phyloP scores from a whole-genome alignment of 2,888 invertebrate species.

The Phaedon cochleariae region DNA sequence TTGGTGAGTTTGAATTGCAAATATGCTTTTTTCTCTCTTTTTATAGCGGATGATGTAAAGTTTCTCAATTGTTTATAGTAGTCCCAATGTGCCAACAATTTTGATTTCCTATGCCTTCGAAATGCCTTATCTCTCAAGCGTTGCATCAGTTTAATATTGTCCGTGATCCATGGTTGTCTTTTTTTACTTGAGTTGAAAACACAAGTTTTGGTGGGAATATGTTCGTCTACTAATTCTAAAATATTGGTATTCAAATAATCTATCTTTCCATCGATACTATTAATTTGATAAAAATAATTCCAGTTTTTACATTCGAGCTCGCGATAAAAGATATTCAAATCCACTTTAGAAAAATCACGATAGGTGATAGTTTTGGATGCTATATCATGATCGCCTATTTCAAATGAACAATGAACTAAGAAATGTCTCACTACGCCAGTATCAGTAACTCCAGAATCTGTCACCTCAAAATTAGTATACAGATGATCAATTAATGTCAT shows the following conservation, averaged over 20 bases:
- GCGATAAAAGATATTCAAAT: background rate
- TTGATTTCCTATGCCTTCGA: background rate
- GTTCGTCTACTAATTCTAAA: background rate
- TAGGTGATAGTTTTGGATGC: background rate
- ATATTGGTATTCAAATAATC: slow-evolving; percentile 5
- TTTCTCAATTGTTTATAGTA: slow-evolving; percentile 3
- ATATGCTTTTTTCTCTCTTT: slow-evolving; percentile 7
- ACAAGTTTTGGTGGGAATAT: background rate
- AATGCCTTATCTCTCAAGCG: background rate
- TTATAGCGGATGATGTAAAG: background rate
- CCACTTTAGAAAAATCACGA: background rate
- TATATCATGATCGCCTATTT: background rate
- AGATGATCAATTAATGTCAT: slow-evolving; percentile 5
- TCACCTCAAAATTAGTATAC: slow-evolving; percentile 5
- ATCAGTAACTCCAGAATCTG: background rate
- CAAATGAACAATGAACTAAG: slow-evolving; percentile 9
- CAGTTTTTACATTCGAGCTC: background rate
- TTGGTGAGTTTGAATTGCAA: slow-evolving; percentile 1
- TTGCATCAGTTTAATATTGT: slow-evolving; percentile 10
- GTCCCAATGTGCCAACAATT: background rate
- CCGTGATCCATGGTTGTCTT: slow-evolving; percentile 8
- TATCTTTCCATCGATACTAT: background rate
- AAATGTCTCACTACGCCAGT: background rate
- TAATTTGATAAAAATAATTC: background rate
- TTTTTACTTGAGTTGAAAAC: background rate